Evolutionary conservation across 2,888 invertebrate genomes (phyloP), one percentile per base, ranked within the genome.

Genomic region (Aricia artaxerxes): DNA sequence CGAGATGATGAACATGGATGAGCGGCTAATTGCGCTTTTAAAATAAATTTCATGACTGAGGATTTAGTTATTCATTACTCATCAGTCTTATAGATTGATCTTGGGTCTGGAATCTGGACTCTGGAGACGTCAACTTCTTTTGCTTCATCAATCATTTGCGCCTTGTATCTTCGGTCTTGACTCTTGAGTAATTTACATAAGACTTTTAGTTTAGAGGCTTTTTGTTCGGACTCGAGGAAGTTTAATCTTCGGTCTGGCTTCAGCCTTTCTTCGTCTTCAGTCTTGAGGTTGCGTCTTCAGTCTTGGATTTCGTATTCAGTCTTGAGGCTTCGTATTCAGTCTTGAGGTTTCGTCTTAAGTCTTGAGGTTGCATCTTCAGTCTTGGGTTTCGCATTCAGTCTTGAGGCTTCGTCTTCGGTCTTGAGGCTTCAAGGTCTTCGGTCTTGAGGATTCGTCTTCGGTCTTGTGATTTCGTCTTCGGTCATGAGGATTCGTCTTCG

Each of bases 191-290:
- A 44, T 7, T 44, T 44, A 44, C 44, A 44, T 7, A 6, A 44
- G 44, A 44, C 44, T 44, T 64, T 64, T 73, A 4, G 24, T 82
- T 80, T 81, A 81, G 76, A 76, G 24, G 9, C 64, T 78, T 82
- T 78, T 53, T 76, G 72, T 79, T 77, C 31, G 13, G n/a, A 80
- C 78, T 79, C 64, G 73, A 11, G 44, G 78, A 77, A 79, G 60
- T 35, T n/a, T 61, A 13, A 38, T 40, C 38, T 60, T 77, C n/a
- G 13, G 35, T 35, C 73, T 73, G 40, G 3, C 73, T 73, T 73
- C 40, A 35, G 35, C 35, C 35, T 35, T 35, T 35, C 35, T 35
- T 35, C 35, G 35, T 57, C 4, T 16, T 57, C 57, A 4, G 16
- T 57, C 57, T 57, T 57, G 16, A 57, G 16, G 57, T 16, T 57